phyloP scores from a whole-genome alignment of 2,888 invertebrate genomes.

The Hylaea fasciaria region DNA sequence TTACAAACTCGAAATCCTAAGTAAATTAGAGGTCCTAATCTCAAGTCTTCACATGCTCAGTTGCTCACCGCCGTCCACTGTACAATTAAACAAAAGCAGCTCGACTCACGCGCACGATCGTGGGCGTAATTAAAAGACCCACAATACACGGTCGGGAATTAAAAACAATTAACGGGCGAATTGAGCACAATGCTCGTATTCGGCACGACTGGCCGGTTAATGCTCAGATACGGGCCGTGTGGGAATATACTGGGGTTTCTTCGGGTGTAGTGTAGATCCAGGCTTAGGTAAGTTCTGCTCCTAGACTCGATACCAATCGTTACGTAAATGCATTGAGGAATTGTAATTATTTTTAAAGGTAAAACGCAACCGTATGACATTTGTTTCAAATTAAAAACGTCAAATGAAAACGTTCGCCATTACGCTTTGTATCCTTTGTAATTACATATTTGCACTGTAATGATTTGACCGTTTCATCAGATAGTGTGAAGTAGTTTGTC shows the following conservation, averaged over 20 bases:
- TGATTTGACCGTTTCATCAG: too few species aligned
- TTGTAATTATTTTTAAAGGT: too few species aligned
- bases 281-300: constrained; percentile 1
- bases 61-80: constrained; percentile 58
- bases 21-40: constrained; percentile 19
- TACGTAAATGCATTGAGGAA: too few species aligned
- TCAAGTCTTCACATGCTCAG: too few species aligned
- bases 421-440: too few species aligned
- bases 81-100: constrained; percentile 70
- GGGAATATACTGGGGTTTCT: constrained; percentile 33
- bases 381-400: too few species aligned
- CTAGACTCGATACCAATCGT: too few species aligned
- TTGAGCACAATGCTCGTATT: constrained; percentile 76
- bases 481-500: too few species aligned
- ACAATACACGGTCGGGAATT: constrained; percentile 67
- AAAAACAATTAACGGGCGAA: constrained; percentile 77
- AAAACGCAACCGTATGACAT: too few species aligned
- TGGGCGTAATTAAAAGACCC: constrained; percentile 83
- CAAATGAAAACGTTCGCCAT: too few species aligned
- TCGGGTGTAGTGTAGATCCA: background rate
- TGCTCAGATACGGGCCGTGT: constrained; percentile 41
- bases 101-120: constrained; percentile 70
- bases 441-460: too few species aligned
- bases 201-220: constrained; percentile 64
- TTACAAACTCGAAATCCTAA: too few species aligned